Evolutionary conservation across 2,113 vertebrate species (phyloP), one percentile per base, ranked within the genome.

Genomic region (Mungos mungo): DNA sequence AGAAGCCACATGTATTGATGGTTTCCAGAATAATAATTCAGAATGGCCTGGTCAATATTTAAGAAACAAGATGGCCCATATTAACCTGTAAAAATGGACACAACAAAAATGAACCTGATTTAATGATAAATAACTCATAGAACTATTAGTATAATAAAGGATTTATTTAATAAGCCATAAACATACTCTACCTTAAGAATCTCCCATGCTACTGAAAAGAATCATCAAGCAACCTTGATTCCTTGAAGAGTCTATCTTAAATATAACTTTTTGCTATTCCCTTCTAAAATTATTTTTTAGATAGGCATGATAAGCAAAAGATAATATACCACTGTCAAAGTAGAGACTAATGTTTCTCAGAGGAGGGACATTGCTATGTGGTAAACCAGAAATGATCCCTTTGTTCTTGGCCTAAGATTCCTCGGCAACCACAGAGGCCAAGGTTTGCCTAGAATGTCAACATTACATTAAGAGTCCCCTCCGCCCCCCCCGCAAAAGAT

Each of bases 21-120:
- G 5, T 15, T 65, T 81, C 71, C 45, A 69, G 47, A 95, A 77
- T 69, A 96, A 96, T 90, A 92, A 97, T 93, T 97, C 38, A 96
- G 95, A 79, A 88, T 80, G 12, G 1, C 25, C 38, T 93, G 72
- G 50, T 89, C 92, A 83, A 76, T 97, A 95, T 95, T 96, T 97
- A 79, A 71, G 72, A 85, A 96, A 88, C 3, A 69, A 2, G 41
- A 57, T 80, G 6, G 68, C 57, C 68, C 13, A 93, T 12, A 92
- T 90, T 88, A 96, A 29, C 21, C 25, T 90, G 3, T 65, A 96
- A 91, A 81, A 96, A 94, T 47, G 45, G 21, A 88, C 66, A 92
- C n/a, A 74, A n/a, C 69, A 63, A 86, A 89, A 86, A 3, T 18
- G 18, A 88, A 60, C 1, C 1, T 71, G 63, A 92, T 54, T 33